A percentile compares a stretch with the other conserved stretches of the same genome.
Conservation (phyloP, 92 coral and sea anemone species). For the Paramuricea clavata region DNA sequence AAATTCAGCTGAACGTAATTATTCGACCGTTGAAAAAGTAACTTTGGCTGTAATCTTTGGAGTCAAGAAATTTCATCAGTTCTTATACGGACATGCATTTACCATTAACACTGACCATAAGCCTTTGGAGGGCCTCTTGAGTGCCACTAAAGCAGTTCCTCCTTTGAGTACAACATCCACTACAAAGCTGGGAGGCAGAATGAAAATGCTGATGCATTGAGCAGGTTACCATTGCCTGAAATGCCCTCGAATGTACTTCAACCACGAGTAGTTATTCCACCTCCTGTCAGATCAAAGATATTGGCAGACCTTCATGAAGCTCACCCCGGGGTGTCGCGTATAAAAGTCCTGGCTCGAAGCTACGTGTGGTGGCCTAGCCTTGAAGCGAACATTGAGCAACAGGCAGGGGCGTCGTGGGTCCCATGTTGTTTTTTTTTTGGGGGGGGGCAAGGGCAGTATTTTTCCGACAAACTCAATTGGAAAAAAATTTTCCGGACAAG, state of each 20-base stretch:
- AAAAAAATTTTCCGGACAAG: no score
- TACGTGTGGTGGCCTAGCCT: slow-evolving; percentile 52
- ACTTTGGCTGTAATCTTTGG: slow-evolving; percentile 46
- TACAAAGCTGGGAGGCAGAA: slow-evolving; percentile 65
- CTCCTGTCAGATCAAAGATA: slow-evolving; percentile 52
- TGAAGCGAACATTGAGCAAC: slow-evolving; percentile 63
- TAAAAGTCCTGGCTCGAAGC: slow-evolving; percentile 67
- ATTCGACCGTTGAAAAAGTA: slow-evolving; percentile 56
- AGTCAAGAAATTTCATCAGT: slow-evolving; percentile 25
- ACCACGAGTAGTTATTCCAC: slow-evolving; percentile 42
- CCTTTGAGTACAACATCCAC: slow-evolving; percentile 54
- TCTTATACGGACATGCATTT: slow-evolving; percentile 40
- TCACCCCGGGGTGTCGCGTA: slow-evolving; percentile 68
- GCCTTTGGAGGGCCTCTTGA: slow-evolving; percentile 58
- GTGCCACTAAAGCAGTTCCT: slow-evolving; percentile 63
- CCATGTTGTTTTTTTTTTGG: no score
- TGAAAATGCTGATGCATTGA: slow-evolving; percentile 71
- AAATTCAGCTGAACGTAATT: slow-evolving; percentile 48
- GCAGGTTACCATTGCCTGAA: slow-evolving; percentile 70
- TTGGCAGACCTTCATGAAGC: slow-evolving; percentile 66
- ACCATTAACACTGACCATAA: slow-evolving; percentile 54
- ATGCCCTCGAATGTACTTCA: no score
- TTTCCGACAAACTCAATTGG: no score
- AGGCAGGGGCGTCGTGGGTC: no score
- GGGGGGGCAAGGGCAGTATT: no score